phyloP scores from a whole-genome alignment of 2,888 invertebrate species.

The Nymphalis c-album region DNA sequence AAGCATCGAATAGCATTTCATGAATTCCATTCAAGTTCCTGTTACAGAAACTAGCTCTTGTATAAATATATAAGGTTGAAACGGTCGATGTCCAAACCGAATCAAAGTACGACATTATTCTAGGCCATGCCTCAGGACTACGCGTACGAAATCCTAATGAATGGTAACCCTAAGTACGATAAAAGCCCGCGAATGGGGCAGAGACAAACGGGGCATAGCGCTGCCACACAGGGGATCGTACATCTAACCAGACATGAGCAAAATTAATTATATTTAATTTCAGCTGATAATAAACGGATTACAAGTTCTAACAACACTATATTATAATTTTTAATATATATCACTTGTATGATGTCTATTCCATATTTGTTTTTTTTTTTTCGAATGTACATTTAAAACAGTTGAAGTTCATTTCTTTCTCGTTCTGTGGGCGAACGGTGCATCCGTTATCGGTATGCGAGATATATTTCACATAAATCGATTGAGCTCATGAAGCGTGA shows the following conservation, averaged over 20 bases:
- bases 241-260: conserved; percentile 14
- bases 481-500: conserved; percentile 37
- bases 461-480: conserved; percentile 25
- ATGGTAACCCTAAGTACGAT: conserved; percentile 48
- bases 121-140: conserved; percentile 36
- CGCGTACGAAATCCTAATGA: conserved; percentile 41
- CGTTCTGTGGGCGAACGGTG: not conserved
- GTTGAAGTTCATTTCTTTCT: conserved; percentile 1
- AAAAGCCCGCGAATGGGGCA: conserved; percentile 58
- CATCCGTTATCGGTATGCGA: conserved; percentile 8
- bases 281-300: conserved; percentile 5
- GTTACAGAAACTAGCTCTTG: not conserved
- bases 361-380: not conserved
- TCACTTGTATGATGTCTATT: not conserved
- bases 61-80: conserved; percentile 18
- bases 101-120: conserved; percentile 41
- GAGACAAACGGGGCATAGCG: conserved; percentile 36
- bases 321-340: not conserved
- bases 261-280: conserved; percentile 26
- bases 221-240: conserved; percentile 10
- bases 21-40: not conserved
- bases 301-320: too few species aligned
- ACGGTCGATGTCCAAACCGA: conserved; percentile 32
- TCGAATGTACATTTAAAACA: not conserved
- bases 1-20: not conserved